phyloP scores from a whole-genome alignment of 2,797 vertebrate species.

The Gallinago stenura region DNA sequence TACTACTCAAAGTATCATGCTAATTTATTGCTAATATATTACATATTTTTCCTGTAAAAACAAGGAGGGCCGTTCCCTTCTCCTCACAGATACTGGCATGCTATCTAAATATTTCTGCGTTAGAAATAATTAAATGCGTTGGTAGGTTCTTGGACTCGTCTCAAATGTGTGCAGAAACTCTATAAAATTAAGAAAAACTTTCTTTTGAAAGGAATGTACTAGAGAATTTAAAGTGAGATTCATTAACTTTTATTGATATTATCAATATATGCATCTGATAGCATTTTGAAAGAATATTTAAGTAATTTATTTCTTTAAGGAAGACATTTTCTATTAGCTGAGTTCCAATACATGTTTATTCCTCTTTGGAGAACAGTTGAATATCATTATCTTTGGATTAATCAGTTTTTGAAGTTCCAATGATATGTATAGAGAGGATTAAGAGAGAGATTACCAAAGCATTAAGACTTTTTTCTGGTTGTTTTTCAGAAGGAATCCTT shows the following conservation, averaged over 20 bases:
- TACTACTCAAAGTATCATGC: not conserved
- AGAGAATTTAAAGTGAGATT: not conserved
- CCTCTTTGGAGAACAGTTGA: not conserved
- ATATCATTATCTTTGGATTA: slow-evolving; percentile 41
- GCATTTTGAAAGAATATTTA: not conserved
- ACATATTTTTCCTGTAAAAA: slow-evolving; percentile 20
- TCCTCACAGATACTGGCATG: not conserved
- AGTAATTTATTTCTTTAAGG: not conserved
- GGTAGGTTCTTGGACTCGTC: not conserved
- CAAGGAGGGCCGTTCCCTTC: not conserved
- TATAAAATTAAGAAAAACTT: not conserved
- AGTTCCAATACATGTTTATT: not conserved
- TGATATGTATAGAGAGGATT: slow-evolving; percentile 4
- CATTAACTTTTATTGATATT: not conserved
- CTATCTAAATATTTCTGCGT: not conserved
- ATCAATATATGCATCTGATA: not conserved
- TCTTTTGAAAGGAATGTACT: not conserved
- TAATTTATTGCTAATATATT: not conserved
- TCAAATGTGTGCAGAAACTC: not conserved
- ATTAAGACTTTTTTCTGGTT: not conserved
- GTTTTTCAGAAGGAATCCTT: slow-evolving; percentile 23
- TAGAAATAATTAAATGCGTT: not conserved
- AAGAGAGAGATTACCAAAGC: slow-evolving; percentile 27
- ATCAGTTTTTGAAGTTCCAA: slow-evolving; percentile 28
- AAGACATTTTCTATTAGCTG: not conserved